phyloP scores from a whole-genome alignment of 2,797 vertebrate species.

The Uromys caudimaculatus region DNA sequence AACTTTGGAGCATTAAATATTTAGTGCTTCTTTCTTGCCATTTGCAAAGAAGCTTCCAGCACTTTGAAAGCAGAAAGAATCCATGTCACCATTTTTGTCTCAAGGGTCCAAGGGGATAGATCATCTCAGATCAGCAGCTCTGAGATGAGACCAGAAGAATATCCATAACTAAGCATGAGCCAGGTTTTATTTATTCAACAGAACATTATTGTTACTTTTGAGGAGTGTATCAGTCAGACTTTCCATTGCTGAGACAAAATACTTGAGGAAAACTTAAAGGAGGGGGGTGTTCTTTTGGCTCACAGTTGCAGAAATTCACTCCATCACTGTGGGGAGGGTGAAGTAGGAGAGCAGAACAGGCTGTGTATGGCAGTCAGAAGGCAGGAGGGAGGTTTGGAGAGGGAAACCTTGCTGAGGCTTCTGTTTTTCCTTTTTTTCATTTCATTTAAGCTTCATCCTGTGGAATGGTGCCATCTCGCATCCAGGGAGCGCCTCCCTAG shows the following conservation, averaged over 20 bases:
- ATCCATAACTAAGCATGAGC: neutral
- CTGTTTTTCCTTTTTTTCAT: neutral
- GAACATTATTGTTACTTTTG: neutral
- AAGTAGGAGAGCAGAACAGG: no score
- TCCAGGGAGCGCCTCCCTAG: neutral
- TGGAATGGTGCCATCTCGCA: neutral
- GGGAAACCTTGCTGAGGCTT: neutral
- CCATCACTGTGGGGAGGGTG: neutral
- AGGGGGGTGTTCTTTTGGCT: neutral
- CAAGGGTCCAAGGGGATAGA: neutral
- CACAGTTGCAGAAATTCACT: neutral
- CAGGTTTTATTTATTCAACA: neutral
- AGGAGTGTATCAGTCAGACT: neutral
- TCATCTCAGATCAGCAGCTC: neutral
- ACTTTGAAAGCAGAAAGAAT: constrained; percentile 52
- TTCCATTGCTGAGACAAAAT: neutral
- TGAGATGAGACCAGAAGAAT: neutral
- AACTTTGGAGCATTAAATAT: constrained; percentile 88
- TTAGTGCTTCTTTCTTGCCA: constrained; percentile 82
- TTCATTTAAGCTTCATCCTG: neutral
- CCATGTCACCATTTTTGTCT: neutral
- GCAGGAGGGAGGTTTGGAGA: neutral
- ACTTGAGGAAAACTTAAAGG: neutral
- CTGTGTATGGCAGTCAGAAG: neutral
- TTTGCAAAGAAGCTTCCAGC: constrained; percentile 74